Base-by-base conservation (phyloP, 2,888 invertebrate genomes). In the Adineta ricciae region DNA sequence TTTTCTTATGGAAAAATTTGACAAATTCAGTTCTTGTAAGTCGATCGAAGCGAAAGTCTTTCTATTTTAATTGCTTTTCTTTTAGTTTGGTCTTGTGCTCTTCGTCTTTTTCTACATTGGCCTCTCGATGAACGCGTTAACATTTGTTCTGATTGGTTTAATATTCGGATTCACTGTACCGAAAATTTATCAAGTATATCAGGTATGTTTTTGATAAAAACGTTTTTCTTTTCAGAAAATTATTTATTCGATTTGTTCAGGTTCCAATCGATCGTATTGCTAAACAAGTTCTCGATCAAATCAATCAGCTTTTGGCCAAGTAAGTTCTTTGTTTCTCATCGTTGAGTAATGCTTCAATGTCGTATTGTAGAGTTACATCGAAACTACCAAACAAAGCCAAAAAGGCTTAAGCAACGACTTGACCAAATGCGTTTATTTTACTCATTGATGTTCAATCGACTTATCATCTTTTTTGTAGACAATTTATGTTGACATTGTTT, bases 81-180 rank as follows among this genome's bases (percentile, higher is more conserved):
- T 78, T 78, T 41, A 78, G 78, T 78, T 78, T 78, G 78, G 78
- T 38, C 41, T 78, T 32, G 9, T 41, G n/a, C 78, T 78, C n/a
- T 78, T 78, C 14, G 41, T 41, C 11, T 78, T 41, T 19, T 78
- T 78, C 24, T 78, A 78, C 14, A 78, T 78, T 41, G 78, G 78
- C 41, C 24, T 78, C 36, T 78, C 78, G 0, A 41, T 78, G n/a
- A 78, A 78, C 19, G 41, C 78, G 41, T 78, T 78, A 78, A 78
- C 78, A 78, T 41, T 78, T n/a, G 24, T 24, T 41, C 41, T 78
- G 24, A 14, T 41, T 9, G n/a, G 78, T 8, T 41, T 78, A 78
- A 78, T 78, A 11, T 78, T 78, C 78, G 16, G 24, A 41, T 78
- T 78, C 41, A 78, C 78, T 78, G 78, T 78, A n/a, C 78, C 78